Conservation (phyloP, 2,797 vertebrate genomes). For the Meriones psammophilus region DNA sequence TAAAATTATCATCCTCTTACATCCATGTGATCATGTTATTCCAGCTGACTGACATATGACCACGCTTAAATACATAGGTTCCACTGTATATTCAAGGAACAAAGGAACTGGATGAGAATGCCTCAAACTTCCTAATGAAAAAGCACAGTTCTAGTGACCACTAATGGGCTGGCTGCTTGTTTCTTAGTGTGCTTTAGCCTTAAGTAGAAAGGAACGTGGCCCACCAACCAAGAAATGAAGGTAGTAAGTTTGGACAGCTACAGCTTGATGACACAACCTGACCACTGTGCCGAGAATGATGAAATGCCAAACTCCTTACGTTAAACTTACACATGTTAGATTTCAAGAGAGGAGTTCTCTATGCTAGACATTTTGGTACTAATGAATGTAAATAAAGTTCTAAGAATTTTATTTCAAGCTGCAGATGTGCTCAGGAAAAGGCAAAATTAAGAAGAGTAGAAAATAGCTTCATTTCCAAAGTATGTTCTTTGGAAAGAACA, state of each 20-base stretch:
- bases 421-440: slow-evolving; percentile 47
- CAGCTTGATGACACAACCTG: slow-evolving; percentile 40
- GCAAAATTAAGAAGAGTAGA: slow-evolving; percentile 16
- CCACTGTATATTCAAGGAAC: slow-evolving; percentile 9
- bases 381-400: slow-evolving; percentile 61
- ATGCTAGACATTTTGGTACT: slow-evolving; percentile 30
- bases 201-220: background rate
- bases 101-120: background rate
- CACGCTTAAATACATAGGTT: slow-evolving; percentile 27
- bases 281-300: slow-evolving; percentile 12
- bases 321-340: slow-evolving; percentile 43
- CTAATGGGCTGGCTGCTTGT: background rate
- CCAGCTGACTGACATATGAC: background rate
- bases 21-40: background rate
- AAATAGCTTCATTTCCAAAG: slow-evolving; percentile 60
- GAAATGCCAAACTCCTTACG: slow-evolving; percentile 42
- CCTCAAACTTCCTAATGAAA: slow-evolving; percentile 59
- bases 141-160: slow-evolving; percentile 29
- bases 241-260: slow-evolving; percentile 15
- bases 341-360: background rate
- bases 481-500: background rate
- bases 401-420: slow-evolving; percentile 58
- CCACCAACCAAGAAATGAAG: slow-evolving; percentile 29
- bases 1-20: background rate
- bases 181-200: slow-evolving; percentile 36